A percentile compares a stretch with the other conserved stretches of the same genome.
Evolutionary conservation across 2,797 vertebrate species (phyloP).

Genomic region (Argyrosomus regius): DNA sequence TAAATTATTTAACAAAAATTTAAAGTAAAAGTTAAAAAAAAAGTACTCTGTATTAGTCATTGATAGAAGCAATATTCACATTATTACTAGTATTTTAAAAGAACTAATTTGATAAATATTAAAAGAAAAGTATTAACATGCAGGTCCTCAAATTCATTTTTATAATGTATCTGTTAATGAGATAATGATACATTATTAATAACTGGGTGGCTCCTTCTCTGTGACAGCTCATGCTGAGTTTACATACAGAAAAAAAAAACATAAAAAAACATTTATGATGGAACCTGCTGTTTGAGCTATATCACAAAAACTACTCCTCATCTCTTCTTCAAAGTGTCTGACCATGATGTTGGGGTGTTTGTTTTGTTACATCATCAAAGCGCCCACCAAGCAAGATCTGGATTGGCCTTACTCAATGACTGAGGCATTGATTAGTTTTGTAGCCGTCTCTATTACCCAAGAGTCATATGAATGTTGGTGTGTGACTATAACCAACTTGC

Average conservation of each 20-base stretch:
- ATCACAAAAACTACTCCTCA: conserved; percentile 5
- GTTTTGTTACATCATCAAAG: conserved; percentile 74
- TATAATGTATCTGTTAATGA: background rate
- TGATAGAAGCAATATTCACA: too few species aligned
- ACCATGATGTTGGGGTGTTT: conserved; percentile 48
- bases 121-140: too few species aligned
- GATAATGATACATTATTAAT: background rate
- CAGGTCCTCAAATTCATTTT: background rate
- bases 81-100: too few species aligned
- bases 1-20: background rate
- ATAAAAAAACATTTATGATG: too few species aligned
- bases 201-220: background rate
- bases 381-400: conserved; percentile 12
- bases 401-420: conserved; percentile 25
- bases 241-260: too few species aligned
- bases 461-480: conserved; percentile 36
- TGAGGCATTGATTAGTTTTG: conserved; percentile 42
- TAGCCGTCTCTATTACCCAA: conserved; percentile 7
- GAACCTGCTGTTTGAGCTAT: background rate
- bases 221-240: background rate
- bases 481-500: conserved; percentile 45
- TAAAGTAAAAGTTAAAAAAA: background rate
- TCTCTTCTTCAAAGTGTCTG: conserved; percentile 41
- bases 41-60: too few species aligned
- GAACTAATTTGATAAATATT: too few species aligned